Evolutionary conservation across 2,113 vertebrate genomes (phyloP), one percentile per base, ranked within the genome.

Genomic region (Odontophorus gujanensis): DNA sequence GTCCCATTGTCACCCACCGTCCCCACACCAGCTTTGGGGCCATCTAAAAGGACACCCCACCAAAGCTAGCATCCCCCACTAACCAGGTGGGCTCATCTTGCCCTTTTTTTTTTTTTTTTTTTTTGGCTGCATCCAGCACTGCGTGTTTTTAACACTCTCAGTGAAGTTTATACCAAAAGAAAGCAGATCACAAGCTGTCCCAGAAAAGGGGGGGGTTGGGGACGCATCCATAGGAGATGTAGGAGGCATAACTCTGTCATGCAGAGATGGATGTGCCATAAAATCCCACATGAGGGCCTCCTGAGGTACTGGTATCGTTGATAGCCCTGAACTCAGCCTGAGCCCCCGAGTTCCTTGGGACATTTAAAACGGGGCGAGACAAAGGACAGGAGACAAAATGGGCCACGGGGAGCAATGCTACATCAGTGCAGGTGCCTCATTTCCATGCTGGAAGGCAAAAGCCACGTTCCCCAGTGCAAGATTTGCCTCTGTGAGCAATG

Each of bases 401-500:
- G 87, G 19, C 93, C 87, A 0, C 0, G 19, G 93, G 93, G 92
- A 96, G 66, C 94, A 69, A 96, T 95, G n/a, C 77, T 36, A 32
- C 0, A 0, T 32, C 22, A 87, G 93, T 90, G 96, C 95, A 96
- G 91, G 90, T 96, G 96, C 51, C 77, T 88, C 92, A 92, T 95
- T 93, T 61, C 80, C 94, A 78, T 71, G 32, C 10, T 32, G 62
- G 68, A 57, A 74, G 30, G 51, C 22, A 47, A 68, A 16, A 83
- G 17, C 47, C 30, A 1, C 0, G 2, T 71, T 79, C 42, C 45
- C 34, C 0, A 2, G 58, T 0, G 13, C 53, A 22, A 71, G 79
- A 36, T 32, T 90, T 2, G 2, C 57, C 73, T 30, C 61, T 1
- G 3, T 24, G 38, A 50, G 68, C 32, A 2, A 4, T 87, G 83